phyloP scores from a whole-genome alignment of 2,113 vertebrate species.

The Sclerurus mexicanus region DNA sequence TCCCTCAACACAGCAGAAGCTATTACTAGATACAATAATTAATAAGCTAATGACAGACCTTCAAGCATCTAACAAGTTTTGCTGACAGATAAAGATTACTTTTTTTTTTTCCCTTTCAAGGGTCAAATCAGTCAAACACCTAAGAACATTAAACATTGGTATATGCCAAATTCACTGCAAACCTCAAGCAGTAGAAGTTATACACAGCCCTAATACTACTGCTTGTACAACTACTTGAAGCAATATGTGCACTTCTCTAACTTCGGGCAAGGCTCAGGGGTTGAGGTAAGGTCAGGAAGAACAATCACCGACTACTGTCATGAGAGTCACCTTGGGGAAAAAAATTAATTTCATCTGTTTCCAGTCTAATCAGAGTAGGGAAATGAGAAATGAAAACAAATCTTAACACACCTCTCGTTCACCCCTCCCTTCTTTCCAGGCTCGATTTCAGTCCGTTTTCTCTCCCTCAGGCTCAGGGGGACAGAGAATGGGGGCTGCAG shows the following conservation, averaged over 20 bases:
- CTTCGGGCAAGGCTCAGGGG: neutral
- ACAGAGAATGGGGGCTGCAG: neutral
- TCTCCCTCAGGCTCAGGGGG: neutral
- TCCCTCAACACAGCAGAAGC: neutral
- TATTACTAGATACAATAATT: neutral
- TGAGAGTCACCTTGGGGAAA: neutral
- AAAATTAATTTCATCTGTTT: neutral
- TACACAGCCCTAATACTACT: neutral
- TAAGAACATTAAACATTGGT: neutral
- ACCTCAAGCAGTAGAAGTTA: neutral
- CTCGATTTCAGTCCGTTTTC: neutral
- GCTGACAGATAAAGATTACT: neutral
- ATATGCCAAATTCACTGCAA: neutral
- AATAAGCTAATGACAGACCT: conserved; percentile 2
- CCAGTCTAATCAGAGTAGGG: neutral
- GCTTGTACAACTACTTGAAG: neutral
- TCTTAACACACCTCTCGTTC: neutral
- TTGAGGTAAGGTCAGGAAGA: neutral
- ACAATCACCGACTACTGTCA: neutral
- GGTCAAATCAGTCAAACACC: neutral
- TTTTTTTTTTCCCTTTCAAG: neutral
- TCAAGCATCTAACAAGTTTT: neutral
- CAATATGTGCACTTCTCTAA: neutral
- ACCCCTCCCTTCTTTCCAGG: neutral
- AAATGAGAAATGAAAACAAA: neutral